Evolutionary conservation across 2,797 vertebrate species (phyloP), one percentile per base, ranked within the genome.

Genomic region (Oceanodroma leucorhoa): DNA sequence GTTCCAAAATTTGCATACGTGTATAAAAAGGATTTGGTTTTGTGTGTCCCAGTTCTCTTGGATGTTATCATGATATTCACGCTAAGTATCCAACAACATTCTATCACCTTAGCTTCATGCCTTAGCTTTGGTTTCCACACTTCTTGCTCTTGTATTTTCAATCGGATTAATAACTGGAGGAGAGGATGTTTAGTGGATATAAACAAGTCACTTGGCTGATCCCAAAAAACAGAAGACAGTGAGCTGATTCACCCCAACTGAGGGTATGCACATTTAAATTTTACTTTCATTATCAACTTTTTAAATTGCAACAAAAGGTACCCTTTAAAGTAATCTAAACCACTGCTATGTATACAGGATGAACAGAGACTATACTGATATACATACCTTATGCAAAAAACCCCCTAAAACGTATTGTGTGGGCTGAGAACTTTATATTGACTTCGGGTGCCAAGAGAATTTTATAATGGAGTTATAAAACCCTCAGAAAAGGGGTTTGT

Each of bases 381-480:
- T 32, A 85, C 40, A 40, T 23, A 17, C 64, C 79, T 86, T 61
- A 73, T 38, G 53, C 55, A 71, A 96, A 69, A 96, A 88, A 70
- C 1, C 3, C 5, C 24, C 67, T 80, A 86, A 66, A 94, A 92
- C 46, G 7, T 93, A 87, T 89, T 95, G 96, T 96, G 86, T 91
- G 77, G 80, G 93, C 93, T 94, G 92, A 96, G 80, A 97, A 97
- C 61, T 93, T 96, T 91, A 87, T 91, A 70, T 50, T 79, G 82
- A 96, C 91, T 97, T 97, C 91, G 81, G 71, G 75, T 89, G 97
- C 67, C 87, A 95, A 45, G 38, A 96, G 62, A 94, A 93, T 95
- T 96, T 97, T 95, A 94, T 96, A 96, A 96, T 91, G 85, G 88
- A 92, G 86, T 97, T 96, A 97, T 97, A 97, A 97, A 97, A 96